Base-by-base conservation (phyloP, 2,797 vertebrate genomes). In the Catostomus latipinnis region DNA sequence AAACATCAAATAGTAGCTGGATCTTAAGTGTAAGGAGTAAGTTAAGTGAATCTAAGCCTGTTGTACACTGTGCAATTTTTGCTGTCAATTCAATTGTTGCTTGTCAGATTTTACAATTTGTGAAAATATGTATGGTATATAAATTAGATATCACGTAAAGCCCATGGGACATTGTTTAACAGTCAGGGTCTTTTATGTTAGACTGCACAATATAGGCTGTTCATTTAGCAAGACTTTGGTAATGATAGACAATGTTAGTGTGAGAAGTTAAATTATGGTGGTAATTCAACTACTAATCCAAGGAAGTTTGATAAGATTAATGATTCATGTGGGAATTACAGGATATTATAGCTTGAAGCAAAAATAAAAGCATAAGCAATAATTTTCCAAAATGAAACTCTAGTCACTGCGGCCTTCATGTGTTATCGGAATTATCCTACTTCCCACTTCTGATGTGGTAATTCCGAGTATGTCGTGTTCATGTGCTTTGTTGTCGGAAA, bases 1-100 rank as follows among this genome's bases (percentile, higher is more conserved):
- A 34, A 3, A 34, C 63, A 63, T 60, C 48, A 76, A 71, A 72
- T 22, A 74, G 57, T 72, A 49, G n/a, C 74, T 82, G 66, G 83
- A 81, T 82, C 52, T 16, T 62, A 78, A 80, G 71, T 13, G 9
- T 18, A 60, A 34, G 34, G 1, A 60, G 8, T 60, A 8, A 7
- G 5, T 12, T n/a, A 13, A 45, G 6, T 13, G 61, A 63, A 7
- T n/a, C 45, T 1, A 57, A 2, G 34, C 34, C 34, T 34, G 34
- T 43, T 43, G 6, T 5, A 62, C 7, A 10, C 16, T 16, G 56
- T 58, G 56, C 8, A 6, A 58, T 58, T n/a, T 58, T 58, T 58
- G 14, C 14, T 16, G 6, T 14, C 4, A 13, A 10, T 65, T 46
- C 6, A 7, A 4, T 48, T 65, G 2, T 54, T n/a, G 12, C 46